These are phyloP conservation scores for Strigops habroptila DNA, from an alignment of 2,113 vertebrate genomes.

Conservation along the genomic window DNA sequence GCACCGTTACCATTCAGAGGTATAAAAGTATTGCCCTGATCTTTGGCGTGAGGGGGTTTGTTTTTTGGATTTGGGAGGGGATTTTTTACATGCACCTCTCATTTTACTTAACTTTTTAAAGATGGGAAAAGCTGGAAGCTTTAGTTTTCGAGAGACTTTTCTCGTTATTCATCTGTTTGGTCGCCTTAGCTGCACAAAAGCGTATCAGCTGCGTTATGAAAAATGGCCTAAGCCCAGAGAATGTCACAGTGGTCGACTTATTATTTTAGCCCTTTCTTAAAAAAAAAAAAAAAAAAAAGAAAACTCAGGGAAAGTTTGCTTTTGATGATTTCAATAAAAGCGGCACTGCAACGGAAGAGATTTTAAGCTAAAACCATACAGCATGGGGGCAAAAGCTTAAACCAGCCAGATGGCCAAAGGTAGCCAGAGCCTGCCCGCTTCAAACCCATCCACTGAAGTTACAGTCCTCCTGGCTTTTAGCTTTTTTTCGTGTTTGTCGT, in stretches of 20 bases:
- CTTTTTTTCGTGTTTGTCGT: constrained; percentile 39
- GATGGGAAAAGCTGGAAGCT: constrained; percentile 75
- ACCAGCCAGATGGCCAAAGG: constrained; percentile 82
- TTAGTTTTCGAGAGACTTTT: constrained; percentile 75
- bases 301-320: constrained; percentile 86
- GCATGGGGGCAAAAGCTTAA: constrained; percentile 80
- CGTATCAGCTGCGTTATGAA: constrained; percentile 90
- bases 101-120: constrained; percentile 77
- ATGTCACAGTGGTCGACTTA: constrained; percentile 97
- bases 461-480: constrained; percentile 31
- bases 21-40: constrained; percentile 73
- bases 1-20: constrained; percentile 61
- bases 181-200: constrained; percentile 90
- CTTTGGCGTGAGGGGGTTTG: constrained; percentile 55
- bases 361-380: constrained; percentile 83
- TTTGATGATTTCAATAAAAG: constrained; percentile 93
- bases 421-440: constrained; percentile 54
- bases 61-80: background rate
- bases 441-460: constrained; percentile 62
- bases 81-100: constrained; percentile 68
- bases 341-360: constrained; percentile 81
- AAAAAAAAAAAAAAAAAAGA: constrained; percentile 74
- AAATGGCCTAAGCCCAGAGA: constrained; percentile 90
- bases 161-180: constrained; percentile 84
- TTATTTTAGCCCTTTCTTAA: constrained; percentile 85